Evolutionary conservation across 2,797 vertebrate genomes (phyloP).

Genomic region (Anguilla marmorata): DNA sequence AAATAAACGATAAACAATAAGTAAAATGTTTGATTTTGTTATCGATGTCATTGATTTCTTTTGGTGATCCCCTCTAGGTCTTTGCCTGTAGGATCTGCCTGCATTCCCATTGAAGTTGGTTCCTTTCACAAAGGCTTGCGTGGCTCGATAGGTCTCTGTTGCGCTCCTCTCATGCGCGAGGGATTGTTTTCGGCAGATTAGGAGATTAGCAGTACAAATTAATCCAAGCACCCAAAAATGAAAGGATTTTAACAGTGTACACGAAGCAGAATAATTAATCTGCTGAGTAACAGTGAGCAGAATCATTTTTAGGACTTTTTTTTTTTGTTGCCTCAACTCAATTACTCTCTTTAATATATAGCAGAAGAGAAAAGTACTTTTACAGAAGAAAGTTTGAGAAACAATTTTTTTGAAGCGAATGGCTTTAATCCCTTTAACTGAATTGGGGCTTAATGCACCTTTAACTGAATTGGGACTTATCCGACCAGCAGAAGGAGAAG

Average conservation of each 20-base stretch:
- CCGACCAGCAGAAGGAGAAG: not conserved
- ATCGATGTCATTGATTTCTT: not conserved
- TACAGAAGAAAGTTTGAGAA: not conserved
- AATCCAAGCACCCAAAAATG: not conserved
- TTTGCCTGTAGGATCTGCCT: not conserved
- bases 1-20: no score
- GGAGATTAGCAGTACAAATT: not conserved
- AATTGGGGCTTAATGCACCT: not conserved
- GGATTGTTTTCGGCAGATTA: not conserved
- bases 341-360: not conserved
- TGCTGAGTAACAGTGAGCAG: not conserved
- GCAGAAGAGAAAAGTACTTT: not conserved
- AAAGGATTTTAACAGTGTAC: constrained; percentile 12
- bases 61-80: not conserved
- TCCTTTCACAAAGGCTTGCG: not conserved
- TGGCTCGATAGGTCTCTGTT: not conserved
- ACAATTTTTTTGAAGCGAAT: not conserved
- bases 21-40: not conserved
- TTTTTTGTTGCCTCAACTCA: not conserved
- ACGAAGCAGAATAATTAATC: not conserved
- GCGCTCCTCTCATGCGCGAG: not conserved
- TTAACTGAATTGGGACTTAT: not conserved
- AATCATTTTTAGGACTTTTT: not conserved
- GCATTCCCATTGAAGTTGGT: not conserved
- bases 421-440: not conserved